Conservation (phyloP, 2,113 vertebrate species). For the Stegastes partitus region DNA sequence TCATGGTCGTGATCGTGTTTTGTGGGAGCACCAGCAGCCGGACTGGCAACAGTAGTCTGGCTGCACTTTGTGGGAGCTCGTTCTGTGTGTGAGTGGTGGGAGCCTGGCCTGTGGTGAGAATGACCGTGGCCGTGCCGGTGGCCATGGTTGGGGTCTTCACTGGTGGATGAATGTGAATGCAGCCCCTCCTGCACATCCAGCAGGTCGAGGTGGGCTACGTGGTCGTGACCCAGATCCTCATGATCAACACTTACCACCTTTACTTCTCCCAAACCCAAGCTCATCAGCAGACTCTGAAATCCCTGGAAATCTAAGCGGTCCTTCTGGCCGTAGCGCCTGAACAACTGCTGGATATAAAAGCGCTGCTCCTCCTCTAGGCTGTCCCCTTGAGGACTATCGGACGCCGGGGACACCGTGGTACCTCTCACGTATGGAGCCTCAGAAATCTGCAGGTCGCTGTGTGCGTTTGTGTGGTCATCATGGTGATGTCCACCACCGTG, state of each 20-base stretch:
- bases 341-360: constrained; percentile 95
- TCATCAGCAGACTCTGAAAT: constrained; percentile 92
- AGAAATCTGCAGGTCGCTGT: constrained; percentile 90
- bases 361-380: constrained; percentile 91
- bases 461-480: constrained; percentile 69
- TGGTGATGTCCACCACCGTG: constrained; percentile 67
- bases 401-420: constrained; percentile 59
- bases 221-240: constrained; percentile 94
- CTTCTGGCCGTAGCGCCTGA: constrained; percentile 91
- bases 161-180: constrained; percentile 86
- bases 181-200: constrained; percentile 91
- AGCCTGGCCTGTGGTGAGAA: constrained; percentile 31
- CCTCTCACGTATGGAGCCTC: constrained; percentile 82
- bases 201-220: constrained; percentile 93
- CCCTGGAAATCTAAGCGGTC: constrained; percentile 92
- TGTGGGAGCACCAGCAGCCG: constrained; percentile 6
- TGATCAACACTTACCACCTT: constrained; percentile 92
- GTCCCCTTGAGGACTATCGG: constrained; percentile 66
- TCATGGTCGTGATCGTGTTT: not conserved
- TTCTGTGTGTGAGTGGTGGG: constrained; percentile 41
- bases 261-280: constrained; percentile 94
- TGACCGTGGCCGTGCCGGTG: constrained; percentile 45
- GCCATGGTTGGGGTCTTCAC: constrained; percentile 70
- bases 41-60: constrained; percentile 7
- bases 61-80: constrained; percentile 23